Conservation (phyloP, 2,113 vertebrate species). For the Silurus glanis region DNA sequence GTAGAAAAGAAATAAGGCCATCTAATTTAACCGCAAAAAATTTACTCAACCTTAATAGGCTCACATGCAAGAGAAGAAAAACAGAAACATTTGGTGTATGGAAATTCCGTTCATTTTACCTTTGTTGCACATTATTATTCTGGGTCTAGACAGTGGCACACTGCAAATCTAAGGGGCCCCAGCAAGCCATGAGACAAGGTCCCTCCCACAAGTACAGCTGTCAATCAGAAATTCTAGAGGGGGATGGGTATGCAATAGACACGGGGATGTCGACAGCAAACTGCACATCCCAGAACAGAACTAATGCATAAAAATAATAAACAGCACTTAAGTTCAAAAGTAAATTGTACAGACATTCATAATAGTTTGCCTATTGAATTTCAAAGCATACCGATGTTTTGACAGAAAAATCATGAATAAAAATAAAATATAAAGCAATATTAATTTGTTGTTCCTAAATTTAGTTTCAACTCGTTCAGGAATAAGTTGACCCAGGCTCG, state of each 20-base stretch:
- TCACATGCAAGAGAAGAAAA: conserved; percentile 18
- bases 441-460: too few relatives aligned
- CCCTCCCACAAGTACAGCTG: neutral
- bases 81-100: neutral
- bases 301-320: neutral
- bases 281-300: neutral
- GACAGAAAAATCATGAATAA: neutral
- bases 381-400: neutral
- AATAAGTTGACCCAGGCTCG: too few relatives aligned
- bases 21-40: neutral
- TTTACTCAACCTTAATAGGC: conserved; percentile 14
- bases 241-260: neutral
- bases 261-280: neutral
- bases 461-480: too few relatives aligned
- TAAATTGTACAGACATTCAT: neutral
- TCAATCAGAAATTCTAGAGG: conserved; percentile 7
- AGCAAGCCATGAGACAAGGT: neutral
- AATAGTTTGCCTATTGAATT: neutral
- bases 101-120: too few relatives aligned
- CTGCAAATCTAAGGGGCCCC: neutral
- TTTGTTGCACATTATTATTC: neutral
- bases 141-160: neutral
- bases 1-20: neutral
- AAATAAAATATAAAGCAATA: too few relatives aligned
- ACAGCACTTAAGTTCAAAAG: neutral